phyloP scores from a whole-genome alignment of 2,888 invertebrate species.

The Drepana falcataria region DNA sequence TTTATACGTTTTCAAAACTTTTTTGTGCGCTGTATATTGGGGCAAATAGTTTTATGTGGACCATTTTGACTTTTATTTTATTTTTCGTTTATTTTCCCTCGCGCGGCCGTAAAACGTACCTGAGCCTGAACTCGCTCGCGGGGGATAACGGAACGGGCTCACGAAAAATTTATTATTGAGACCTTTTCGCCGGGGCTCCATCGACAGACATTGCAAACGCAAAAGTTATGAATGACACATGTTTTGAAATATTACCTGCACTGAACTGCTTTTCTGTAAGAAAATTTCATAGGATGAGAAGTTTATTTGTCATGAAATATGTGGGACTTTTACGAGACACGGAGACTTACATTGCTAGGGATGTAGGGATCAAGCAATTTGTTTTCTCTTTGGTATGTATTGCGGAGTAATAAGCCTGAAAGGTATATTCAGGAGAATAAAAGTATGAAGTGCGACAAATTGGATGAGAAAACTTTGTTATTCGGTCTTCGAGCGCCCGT shows the following conservation, averaged over 20 bases:
- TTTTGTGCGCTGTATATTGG: constrained; percentile 53
- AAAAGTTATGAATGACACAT: constrained; percentile 79
- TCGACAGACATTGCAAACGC: constrained; percentile 78
- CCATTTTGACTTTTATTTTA: constrained; percentile 79
- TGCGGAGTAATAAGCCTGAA: constrained; percentile 61
- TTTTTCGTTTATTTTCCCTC: constrained; percentile 78
- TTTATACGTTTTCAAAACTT: constrained; percentile 51
- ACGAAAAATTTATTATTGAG: constrained; percentile 78
- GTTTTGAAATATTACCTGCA: constrained; percentile 79
- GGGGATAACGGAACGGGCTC: constrained; percentile 72
- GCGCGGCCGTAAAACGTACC: constrained; percentile 77
- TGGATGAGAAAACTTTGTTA: constrained; percentile 66
- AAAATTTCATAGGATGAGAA: constrained; percentile 74
- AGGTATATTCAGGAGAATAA: constrained; percentile 54
- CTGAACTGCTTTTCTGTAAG: constrained; percentile 67
- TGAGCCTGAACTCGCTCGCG: constrained; percentile 73
- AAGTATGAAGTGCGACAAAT: constrained; percentile 70
- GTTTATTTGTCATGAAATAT: constrained; percentile 78
- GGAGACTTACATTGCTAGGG: constrained; percentile 65
- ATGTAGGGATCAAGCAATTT: constrained; percentile 58
- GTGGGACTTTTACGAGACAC: constrained; percentile 73
- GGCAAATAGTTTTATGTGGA: constrained; percentile 74
- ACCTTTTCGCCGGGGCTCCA: constrained; percentile 75
- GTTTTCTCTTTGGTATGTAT: constrained; percentile 58
- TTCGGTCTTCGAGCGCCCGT: constrained; percentile 42